Base-by-base conservation (phyloP, 1,140 invertebrate genomes). In the Polypedilum pembai region DNA sequence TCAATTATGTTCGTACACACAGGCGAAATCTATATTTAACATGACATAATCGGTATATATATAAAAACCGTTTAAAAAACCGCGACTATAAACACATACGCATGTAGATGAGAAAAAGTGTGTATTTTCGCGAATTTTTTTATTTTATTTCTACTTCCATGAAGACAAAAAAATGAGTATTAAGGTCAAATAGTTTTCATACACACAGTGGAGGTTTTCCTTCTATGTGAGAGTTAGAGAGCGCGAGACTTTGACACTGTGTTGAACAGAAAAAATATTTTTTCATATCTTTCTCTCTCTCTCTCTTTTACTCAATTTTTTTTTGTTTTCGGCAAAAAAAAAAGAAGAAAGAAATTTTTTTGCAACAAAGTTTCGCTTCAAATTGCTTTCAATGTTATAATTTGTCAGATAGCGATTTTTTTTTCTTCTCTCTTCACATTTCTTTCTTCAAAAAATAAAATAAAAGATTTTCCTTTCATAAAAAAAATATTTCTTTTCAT, bases 381-480 rank as follows among this genome's bases (percentile, higher is more conserved):
- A 20, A 20, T 69, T 69, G 18, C 65, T 69, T 18, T 69, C 65
- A 56, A 56, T 56, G 45, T 56, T 56, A 56, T 56, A 56, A 56
- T 56, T 56, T 56, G 45, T 56, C 45, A 56, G 45, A 56, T 56
- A 56, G 8, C 20, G 65, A 18, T 69, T 18, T 69, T n/a, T 69
- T 17, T 17, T n/a, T 7, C 3, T 66, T 66, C n/a, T 56, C n/a
- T 56, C 45, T 56, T 56, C 10, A 15, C 10, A 56, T 17, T 56
- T 56, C 45, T 56, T 56, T 56, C 45, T 56, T 56, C n/a, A 15
- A 17, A 56, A 56, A n/a, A 56, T 56, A 15, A 56, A 56, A 15
- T 20, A 69, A 69, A 56, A 17, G n/a, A 66, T 66, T 69, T 69
- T 69, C 17, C 65, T 69, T 69, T 69, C n/a, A 66, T 66, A 66